Conservation (phyloP, 2,113 vertebrate species). For the Himantopus leucocephalus region DNA sequence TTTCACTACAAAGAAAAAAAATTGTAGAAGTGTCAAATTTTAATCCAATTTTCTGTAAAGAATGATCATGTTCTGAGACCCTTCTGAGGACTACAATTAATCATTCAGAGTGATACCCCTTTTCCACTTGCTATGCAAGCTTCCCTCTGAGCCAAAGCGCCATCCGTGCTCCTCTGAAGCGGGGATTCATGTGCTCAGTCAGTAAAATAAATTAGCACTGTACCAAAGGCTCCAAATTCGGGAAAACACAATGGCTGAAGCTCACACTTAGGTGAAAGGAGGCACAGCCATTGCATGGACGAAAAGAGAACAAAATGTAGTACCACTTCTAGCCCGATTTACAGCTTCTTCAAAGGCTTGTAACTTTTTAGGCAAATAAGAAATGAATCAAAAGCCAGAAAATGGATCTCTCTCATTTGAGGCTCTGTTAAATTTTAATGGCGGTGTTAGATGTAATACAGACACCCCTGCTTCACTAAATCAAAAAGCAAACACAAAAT, state of each 20-base stretch:
- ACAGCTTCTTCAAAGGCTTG: constrained; percentile 12
- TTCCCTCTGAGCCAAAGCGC: constrained; percentile 16
- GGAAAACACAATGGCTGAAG: constrained; percentile 46
- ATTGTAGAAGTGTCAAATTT: constrained; percentile 69
- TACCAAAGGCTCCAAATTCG: constrained; percentile 58
- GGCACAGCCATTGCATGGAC: not conserved
- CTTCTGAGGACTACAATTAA: constrained; percentile 61
- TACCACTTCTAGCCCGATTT: constrained; percentile 24
- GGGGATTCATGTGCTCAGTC: constrained; percentile 21
- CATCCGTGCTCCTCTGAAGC: constrained; percentile 11
- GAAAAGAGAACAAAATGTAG: constrained; percentile 6
- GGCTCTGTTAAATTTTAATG: constrained; percentile 48
- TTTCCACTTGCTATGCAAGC: constrained; percentile 43
- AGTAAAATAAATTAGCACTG: constrained; percentile 58
- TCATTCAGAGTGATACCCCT: constrained; percentile 50
- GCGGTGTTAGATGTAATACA: not conserved
- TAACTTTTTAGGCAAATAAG: constrained; percentile 47
- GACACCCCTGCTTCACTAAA: not conserved
- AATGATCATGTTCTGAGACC: constrained; percentile 70
- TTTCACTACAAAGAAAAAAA: constrained; percentile 66
- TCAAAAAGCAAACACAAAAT: not conserved
- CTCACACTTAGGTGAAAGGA: constrained; percentile 42
- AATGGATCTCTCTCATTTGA: constrained; percentile 2
- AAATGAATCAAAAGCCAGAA: constrained; percentile 51
- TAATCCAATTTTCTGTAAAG: constrained; percentile 72